Evolutionary conservation across 2,113 vertebrate genomes (phyloP).

Genomic region (Connochaetes taurinus): DNA sequence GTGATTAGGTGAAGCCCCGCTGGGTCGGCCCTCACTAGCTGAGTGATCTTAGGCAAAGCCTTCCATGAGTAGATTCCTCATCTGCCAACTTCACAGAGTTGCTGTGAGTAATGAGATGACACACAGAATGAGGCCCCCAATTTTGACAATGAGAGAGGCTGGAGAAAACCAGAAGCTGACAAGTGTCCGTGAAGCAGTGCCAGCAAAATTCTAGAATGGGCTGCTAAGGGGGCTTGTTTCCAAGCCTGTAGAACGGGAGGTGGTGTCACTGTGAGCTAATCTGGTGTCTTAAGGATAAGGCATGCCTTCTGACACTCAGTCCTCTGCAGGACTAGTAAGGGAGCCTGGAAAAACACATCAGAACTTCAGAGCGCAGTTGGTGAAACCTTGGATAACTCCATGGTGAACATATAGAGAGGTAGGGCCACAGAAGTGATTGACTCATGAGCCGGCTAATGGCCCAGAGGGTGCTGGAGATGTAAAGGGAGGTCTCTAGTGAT

Average conservation of each 20-base stretch:
- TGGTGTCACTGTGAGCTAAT: neutral
- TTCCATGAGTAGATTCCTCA: neutral
- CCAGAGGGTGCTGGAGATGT: neutral
- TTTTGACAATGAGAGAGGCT: neutral
- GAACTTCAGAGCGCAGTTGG: neutral
- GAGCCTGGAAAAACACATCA: neutral
- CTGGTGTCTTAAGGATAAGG: neutral
- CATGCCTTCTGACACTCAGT: neutral
- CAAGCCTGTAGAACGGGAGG: neutral
- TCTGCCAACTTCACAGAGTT: neutral
- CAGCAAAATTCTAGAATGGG: neutral
- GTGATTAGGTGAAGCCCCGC: rapidly evolving
- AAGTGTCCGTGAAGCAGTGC: neutral
- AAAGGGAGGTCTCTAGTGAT: neutral
- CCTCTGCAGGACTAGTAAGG: neutral
- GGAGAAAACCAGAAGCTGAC: neutral
- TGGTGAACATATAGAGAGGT: neutral
- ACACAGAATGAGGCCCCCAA: neutral
- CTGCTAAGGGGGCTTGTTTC: neutral
- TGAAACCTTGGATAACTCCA: neutral
- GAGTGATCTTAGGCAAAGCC: neutral
- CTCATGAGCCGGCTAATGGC: rapidly evolving
- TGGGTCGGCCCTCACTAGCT: neutral
- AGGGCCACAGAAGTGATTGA: rapidly evolving
- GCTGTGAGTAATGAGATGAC: neutral